phyloP scores from a whole-genome alignment of 1,140 invertebrate genomes.

The Drosophila pallidifrons region DNA sequence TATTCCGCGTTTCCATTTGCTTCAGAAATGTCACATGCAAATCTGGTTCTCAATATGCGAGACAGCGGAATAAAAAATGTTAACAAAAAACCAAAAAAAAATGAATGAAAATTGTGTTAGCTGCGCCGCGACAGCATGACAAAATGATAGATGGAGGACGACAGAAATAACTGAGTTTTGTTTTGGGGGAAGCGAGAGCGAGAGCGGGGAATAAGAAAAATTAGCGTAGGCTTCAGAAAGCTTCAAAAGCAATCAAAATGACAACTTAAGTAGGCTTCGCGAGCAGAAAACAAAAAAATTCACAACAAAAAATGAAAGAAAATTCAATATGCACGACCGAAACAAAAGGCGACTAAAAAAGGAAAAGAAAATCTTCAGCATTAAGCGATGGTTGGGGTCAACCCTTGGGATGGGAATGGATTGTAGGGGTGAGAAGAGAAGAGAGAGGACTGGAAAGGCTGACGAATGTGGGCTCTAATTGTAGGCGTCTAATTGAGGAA shows the following conservation, averaged over 20 bases:
- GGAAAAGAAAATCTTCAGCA: constrained; percentile 27
- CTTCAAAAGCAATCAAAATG: constrained; percentile 83
- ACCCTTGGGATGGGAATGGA: background rate
- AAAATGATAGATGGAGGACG: constrained; percentile 69
- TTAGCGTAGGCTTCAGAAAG: constrained; percentile 74
- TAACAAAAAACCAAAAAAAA: constrained; percentile 46
- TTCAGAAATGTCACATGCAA: constrained; percentile 62
- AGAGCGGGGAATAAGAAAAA: constrained; percentile 41
- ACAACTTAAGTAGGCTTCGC: constrained; percentile 81
- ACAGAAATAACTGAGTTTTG: background rate
- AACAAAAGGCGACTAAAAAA: constrained; percentile 18
- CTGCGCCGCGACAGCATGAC: constrained; percentile 51
- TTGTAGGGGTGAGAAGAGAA: background rate
- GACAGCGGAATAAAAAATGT: constrained; percentile 40
- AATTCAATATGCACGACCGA: constrained; percentile 35
- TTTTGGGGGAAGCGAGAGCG: background rate
- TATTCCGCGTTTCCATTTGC: constrained; percentile 33
- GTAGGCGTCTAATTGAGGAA: constrained; percentile 66
- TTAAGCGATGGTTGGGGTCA: constrained; percentile 15
- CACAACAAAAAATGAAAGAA: constrained; percentile 25
- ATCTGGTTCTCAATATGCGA: constrained; percentile 35
- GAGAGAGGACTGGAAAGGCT: constrained; percentile 17
- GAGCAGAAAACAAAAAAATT: constrained; percentile 12
- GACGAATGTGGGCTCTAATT: constrained; percentile 63
- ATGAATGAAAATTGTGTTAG: constrained; percentile 72